These are phyloP conservation scores for Onychomys leucogaster DNA, from an alignment of 2,797 vertebrate genomes.

Conservation along the genomic window DNA sequence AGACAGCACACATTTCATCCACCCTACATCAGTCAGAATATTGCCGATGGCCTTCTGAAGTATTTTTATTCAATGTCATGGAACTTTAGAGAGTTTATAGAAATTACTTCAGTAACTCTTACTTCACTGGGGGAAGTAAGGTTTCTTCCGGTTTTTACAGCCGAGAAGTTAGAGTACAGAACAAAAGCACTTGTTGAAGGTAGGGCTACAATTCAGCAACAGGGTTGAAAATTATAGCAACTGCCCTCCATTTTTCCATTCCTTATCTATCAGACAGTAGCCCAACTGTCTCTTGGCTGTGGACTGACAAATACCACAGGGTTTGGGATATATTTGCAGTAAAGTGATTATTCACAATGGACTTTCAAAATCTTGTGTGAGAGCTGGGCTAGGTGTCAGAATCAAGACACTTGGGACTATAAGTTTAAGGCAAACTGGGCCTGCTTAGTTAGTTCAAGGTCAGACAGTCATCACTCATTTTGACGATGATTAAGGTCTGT, in stretches of 20 bases:
- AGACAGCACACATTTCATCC: constrained; percentile 11
- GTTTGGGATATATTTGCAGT: not conserved
- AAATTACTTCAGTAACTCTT: constrained; percentile 39
- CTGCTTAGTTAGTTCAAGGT: not conserved
- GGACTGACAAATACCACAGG: not conserved
- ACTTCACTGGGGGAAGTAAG: not conserved
- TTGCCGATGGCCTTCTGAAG: not conserved
- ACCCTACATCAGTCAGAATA: constrained; percentile 28
- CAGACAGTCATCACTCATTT: not conserved
- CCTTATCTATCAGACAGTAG: not conserved
- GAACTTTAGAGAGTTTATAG: constrained; percentile 31
- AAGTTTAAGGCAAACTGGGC: not conserved
- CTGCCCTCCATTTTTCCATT: not conserved
- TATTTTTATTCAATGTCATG: constrained; percentile 29
- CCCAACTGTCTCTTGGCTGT: not conserved
- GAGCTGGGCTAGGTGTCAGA: not conserved
- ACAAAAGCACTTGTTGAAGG: constrained; percentile 20
- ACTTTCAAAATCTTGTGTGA: constrained; percentile 25
- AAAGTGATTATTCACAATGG: constrained; percentile 8
- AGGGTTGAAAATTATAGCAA: not conserved
- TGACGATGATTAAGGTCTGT: constrained; percentile 15
- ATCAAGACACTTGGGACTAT: not conserved
- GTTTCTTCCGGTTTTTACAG: constrained; percentile 1
- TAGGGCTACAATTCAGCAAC: not conserved
- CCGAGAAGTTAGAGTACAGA: not conserved